phyloP scores from a whole-genome alignment of 2,797 vertebrate species.

The Tapirus indicus region DNA sequence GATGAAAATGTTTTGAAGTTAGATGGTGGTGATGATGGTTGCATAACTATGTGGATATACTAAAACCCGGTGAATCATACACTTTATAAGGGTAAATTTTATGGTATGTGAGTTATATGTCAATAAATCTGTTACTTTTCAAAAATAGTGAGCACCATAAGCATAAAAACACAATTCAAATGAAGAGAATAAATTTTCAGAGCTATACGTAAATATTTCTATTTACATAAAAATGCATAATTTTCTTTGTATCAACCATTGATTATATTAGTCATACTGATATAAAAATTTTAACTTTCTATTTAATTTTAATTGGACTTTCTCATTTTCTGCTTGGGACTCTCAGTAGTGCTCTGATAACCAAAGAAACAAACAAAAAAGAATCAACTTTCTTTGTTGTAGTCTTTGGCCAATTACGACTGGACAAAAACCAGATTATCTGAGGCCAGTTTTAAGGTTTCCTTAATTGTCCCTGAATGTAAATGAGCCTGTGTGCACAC shows the following conservation, averaged over 20 bases:
- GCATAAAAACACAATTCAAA: not conserved
- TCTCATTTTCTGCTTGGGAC: conserved; percentile 16
- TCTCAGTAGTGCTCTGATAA: not conserved
- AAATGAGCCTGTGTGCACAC: not conserved
- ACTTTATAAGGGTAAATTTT: not conserved
- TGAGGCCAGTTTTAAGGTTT: not conserved
- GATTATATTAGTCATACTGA: not conserved
- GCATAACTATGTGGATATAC: not conserved
- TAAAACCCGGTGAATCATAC: not conserved
- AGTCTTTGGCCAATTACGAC: not conserved
- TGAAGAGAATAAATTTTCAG: conserved; percentile 25
- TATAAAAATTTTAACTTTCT: not conserved
- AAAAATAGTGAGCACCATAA: not conserved
- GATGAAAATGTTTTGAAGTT: not conserved
- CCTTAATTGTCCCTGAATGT: not conserved
- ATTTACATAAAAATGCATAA: not conserved
- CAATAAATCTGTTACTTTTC: not conserved
- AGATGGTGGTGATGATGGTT: not conserved
- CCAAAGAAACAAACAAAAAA: not conserved
- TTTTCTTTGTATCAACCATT: not conserved
- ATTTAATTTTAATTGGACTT: conserved; percentile 42
- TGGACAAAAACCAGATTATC: not conserved
- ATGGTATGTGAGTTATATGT: not conserved
- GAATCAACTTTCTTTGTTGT: not conserved
- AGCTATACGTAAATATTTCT: not conserved